Percentiles rank a stretch among this genome's conserved stretches.
Conservation (phyloP, 1,140 invertebrate species). For the Amyelois transitella region DNA sequence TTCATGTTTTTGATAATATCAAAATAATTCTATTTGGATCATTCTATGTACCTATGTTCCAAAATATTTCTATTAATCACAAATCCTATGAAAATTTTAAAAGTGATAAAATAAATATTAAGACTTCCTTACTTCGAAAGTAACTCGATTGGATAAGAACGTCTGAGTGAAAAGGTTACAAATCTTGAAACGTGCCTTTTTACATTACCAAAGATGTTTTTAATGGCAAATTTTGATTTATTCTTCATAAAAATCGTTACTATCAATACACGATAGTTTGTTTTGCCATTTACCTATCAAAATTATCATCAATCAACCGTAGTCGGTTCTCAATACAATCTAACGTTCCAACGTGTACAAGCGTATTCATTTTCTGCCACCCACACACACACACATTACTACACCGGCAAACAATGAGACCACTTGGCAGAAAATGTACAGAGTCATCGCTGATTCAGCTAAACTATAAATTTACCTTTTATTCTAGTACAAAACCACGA, state of each 20-base stretch:
- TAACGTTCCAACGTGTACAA: neutral
- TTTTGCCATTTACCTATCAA: neutral
- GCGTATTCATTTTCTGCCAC: neutral
- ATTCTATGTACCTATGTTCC: too few relatives aligned
- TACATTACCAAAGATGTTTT: too few relatives aligned
- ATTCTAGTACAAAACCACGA: neutral
- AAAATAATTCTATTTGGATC: neutral
- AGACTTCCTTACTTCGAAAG: too few relatives aligned
- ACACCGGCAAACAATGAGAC: neutral
- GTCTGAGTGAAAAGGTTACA: too few relatives aligned
- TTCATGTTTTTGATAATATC: neutral
- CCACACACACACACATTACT: neutral
- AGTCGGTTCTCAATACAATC: neutral
- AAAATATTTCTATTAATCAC: too few relatives aligned
- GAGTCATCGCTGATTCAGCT: neutral
- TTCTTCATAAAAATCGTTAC: neutral
- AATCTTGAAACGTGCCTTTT: too few relatives aligned
- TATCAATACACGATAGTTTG: neutral
- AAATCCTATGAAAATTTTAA: too few relatives aligned
- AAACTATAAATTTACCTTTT: neutral
- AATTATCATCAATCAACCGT: neutral
- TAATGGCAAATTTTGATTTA: neutral
- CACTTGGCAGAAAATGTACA: neutral
- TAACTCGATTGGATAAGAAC: too few relatives aligned
- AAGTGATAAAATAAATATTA: too few relatives aligned